Evolutionary conservation across 2,113 vertebrate genomes (phyloP), one percentile per base, ranked within the genome.

Genomic region (Gymnorhina tibicen): DNA sequence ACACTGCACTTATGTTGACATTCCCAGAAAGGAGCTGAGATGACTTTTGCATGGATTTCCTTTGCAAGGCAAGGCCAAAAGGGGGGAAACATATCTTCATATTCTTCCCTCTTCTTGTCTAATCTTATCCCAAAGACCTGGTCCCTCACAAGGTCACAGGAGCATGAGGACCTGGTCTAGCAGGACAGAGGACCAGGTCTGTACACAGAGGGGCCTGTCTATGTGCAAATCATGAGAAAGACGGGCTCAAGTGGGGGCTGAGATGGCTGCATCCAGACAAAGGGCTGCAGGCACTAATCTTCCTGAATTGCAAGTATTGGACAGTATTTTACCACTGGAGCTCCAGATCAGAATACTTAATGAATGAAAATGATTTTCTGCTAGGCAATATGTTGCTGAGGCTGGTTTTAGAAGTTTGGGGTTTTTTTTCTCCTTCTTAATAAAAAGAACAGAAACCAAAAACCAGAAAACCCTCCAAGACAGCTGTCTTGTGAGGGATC

Each of bases 401-500:
- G 66, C 87, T 96, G 53, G 39, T 86, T 97, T 97, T 86, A 91
- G 88, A 80, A 94, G 46, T 41, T 32, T n/a, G 42, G 28, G 1
- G 0, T 53, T 69, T 90, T 88, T 92, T 81, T 27, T 16, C 6
- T 75, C 11, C 44, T 84, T 91, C 70, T 91, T 95, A 95, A 94
- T 91, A 89, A 95, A 81, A 89, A 78, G 78, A 95, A 8, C 12
- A 91, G 8, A 96, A 70, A 60, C 7, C 5, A 27, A 28, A 86
- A 60, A 1, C 13, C 9, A 42, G 77, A 72, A 68, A 23, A 22
- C 17, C 5, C 10, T 56, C n/a, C 30, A 83, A 92, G 76, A 86
- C 97, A 98, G 95, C 96, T 98, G 97, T 95, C 90, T 95, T 83
- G 23, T 35, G 84, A 96, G 49, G 20, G 88, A 72, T 86, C 70